Conservation (phyloP, 2,113 vertebrate genomes). For the Ciconia maguari region DNA sequence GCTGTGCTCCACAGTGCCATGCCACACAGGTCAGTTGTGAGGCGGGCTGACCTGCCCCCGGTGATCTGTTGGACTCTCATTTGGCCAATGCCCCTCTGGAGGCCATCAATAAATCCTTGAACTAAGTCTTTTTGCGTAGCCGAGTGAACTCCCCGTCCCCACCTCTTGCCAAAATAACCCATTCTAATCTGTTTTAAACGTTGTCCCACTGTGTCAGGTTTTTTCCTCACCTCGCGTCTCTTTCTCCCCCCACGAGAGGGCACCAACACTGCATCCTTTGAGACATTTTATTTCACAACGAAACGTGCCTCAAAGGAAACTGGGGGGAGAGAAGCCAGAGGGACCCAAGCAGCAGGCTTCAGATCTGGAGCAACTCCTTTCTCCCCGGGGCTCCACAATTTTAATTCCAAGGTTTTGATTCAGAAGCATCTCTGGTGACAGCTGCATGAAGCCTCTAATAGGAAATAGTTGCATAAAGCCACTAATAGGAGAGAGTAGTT, state of each 20-base stretch:
- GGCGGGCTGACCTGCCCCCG: not conserved
- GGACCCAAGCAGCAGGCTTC: not conserved
- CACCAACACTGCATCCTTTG: conserved; percentile 59
- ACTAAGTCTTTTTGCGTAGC: not conserved
- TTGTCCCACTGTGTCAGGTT: not conserved
- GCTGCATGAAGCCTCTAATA: conserved; percentile 20
- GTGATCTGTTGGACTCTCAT: not conserved
- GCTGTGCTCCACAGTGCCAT: not conserved
- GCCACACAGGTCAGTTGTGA: not conserved
- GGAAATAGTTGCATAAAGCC: not conserved
- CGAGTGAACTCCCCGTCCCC: not conserved
- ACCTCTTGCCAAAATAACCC: not conserved
- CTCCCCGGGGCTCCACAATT: not conserved
- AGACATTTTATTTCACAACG: not conserved
- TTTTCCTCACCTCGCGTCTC: not conserved
- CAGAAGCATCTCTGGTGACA: conserved; percentile 5
- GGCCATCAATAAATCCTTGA: not conserved
- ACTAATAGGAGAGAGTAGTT: conserved; percentile 5
- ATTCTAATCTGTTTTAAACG: not conserved
- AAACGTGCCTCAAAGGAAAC: conserved; percentile 8
- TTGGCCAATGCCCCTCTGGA: not conserved
- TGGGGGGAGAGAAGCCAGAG: not conserved
- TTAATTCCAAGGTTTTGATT: conserved; percentile 41
- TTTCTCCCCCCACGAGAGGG: conserved; percentile 71
- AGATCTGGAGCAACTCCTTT: not conserved